Evolutionary conservation across 2,797 vertebrate species (phyloP), one percentile per base, ranked within the genome.

Genomic region (Pangasius sanitwongsei): DNA sequence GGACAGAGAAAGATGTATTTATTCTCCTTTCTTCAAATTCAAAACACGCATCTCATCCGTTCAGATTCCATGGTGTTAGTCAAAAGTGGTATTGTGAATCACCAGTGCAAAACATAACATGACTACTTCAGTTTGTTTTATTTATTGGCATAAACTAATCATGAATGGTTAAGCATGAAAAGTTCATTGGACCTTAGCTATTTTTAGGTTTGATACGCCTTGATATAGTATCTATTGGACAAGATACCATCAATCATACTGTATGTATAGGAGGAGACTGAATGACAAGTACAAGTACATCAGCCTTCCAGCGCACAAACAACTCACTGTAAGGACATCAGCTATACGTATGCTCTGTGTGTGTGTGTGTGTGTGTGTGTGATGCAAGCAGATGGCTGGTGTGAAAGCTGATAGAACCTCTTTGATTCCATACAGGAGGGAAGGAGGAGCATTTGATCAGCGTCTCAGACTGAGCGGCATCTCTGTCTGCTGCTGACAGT

Each of bases 371-470:
- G 41, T 41, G 41, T 41, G 41, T 41, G 41, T 41, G 41, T 41
- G 41, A 6, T 80, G 16, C 65, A 69, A 87, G 59, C 69, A 82
- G 57, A 78, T 69, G 59, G 59, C 82, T 86, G 84, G 37, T 83
- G 77, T 74, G 15, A 48, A 20, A 37, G 53, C 59, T 89, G 63
- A 91, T 81, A 87, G 88, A 89, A 69, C 61, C 48, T 88, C 50
- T 88, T 88, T 88, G 87, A 87, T 92, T 82, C 57, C 37, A 83
- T 50, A 78, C 48, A 70, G 85, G 53, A 78, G 37, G 78, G 44
- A 59, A 78, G 82, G 59, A 85, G 69, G 61, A 81, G 63, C 83
- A 70, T 89, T 87, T 87, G 85, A 89, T 89, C 87, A 80, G 80
- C 81, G 53, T 50, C 61, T 77, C 55, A 83, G 82, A 63, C 81